A percentile compares a stretch with the other conserved stretches of the same genome.
Conservation (phyloP, 2,113 vertebrate species). For the Gyps fulvus region DNA sequence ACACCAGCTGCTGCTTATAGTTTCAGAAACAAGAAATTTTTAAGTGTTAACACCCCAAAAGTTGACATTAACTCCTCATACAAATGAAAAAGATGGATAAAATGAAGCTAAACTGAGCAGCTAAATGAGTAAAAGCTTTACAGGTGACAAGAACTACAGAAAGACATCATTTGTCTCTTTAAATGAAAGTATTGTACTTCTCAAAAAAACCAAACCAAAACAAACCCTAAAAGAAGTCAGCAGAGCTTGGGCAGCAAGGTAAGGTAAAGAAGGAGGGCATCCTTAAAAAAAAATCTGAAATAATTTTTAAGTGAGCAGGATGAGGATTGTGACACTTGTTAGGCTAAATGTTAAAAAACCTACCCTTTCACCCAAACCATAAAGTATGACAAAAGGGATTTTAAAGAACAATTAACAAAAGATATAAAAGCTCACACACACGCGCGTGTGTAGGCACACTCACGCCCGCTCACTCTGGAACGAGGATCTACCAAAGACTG, state of each 20-base stretch:
- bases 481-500: neutral
- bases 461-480: neutral
- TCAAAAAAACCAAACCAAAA: neutral
- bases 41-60: neutral
- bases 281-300: neutral
- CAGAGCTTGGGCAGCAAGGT: neutral
- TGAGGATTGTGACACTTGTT: too few species aligned
- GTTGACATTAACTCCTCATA: neutral
- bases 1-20: neutral
- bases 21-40: neutral
- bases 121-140: neutral
- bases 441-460: fast-evolving
- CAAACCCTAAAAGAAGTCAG: neutral
- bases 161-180: neutral
- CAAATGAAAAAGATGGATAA: neutral
- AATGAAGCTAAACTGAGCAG: neutral
- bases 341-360: neutral
- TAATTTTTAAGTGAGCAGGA: neutral
- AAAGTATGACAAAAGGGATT: neutral
- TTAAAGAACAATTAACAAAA: neutral
- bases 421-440: neutral
- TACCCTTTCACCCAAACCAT: too few species aligned
- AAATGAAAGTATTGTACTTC: neutral
- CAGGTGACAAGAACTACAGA: neutral
- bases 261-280: neutral